These are phyloP conservation scores for Hydroisotoma schaefferi DNA, from an alignment of 2,888 invertebrate genomes.

Conservation along the genomic window DNA sequence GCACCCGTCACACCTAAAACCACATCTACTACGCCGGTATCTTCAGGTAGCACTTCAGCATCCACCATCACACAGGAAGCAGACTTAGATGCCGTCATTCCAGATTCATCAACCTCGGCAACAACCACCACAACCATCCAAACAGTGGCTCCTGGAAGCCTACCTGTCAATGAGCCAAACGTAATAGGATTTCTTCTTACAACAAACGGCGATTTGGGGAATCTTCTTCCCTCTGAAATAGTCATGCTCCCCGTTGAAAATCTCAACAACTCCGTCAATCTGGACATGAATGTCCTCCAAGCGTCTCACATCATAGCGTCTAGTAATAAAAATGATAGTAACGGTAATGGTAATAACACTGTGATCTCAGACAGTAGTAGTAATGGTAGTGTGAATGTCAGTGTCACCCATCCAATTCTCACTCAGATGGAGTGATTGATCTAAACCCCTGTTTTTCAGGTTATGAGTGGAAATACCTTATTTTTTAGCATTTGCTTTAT, in stretches of 20 bases:
- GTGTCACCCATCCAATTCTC: conserved; percentile 32
- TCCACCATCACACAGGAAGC: neutral
- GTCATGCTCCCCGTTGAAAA: conserved; percentile 35
- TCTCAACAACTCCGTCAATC: conserved; percentile 8
- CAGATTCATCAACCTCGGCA: conserved; percentile 19
- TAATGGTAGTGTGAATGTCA: conserved; percentile 12
- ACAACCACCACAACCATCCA: conserved; percentile 22
- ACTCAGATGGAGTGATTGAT: conserved; percentile 28
- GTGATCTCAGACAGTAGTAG: conserved; percentile 37
- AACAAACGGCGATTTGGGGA: conserved; percentile 31
- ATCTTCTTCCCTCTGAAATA: conserved; percentile 34
- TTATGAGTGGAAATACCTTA: conserved; percentile 2
- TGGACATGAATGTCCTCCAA: conserved; percentile 7
- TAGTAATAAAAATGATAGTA: conserved; percentile 19
- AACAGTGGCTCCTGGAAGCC: conserved; percentile 22
- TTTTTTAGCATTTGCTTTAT: too few relatives aligned
- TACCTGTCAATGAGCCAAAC: conserved; percentile 30
- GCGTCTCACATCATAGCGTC: conserved; percentile 7
- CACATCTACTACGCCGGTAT: neutral
- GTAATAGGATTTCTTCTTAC: conserved; percentile 42
- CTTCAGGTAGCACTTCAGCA: neutral
- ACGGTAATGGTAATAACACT: conserved; percentile 29
- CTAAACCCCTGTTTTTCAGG: conserved; percentile 11
- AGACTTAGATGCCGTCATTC: neutral
- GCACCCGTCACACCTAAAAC: neutral